Base-by-base conservation (phyloP, 2,888 invertebrate genomes). In the Cistogaster globosa region DNA sequence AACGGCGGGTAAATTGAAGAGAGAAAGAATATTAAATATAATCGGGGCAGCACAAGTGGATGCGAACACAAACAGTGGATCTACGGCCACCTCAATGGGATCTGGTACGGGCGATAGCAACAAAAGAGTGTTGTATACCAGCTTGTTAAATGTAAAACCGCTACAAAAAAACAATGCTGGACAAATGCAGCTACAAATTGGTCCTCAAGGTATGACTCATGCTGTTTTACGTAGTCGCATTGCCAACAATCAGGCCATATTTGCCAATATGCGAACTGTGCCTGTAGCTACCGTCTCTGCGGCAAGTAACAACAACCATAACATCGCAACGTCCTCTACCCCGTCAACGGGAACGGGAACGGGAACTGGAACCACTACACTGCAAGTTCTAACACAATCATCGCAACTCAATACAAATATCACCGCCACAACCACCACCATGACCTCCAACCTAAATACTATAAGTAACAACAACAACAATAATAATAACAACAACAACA, bases 111-210 rank as follows among this genome's bases (percentile, higher is more conserved):
- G 75, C 67, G 74, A 84, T 71, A 87, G 88, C 81, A 83, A 89
- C 84, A 93, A 92, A 76, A 91, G 92, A 4, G 92, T 93, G 14
- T 88, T 92, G 20, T 92, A 92, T 84, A 92, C 92, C 18, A 92
- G 91, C 72, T 84, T 92, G 69, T 69, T 92, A 71, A 92, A 92
- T 65, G 89, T 92, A 26, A 91, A 92, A 74, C 90, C 91, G 9
- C 67, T 92, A 77, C 91, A 91, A 68, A 92, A 92, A 88, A 92
- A 92, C 84, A 92, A 91, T 83, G 87, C 90, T 26, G 92, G 92
- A 3, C 92, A 91, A 87, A 90, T 91, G 90, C 92, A 92, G 86
- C 91, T 92, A 91, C 91, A 92, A 69, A 88, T 92, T 51, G 88
- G 90, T 20, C 88, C 91, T 0, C 89, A 88, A 3, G 91, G 90